Base-by-base conservation (phyloP, 2,797 vertebrate genomes). In the Austrolebias charrua region DNA sequence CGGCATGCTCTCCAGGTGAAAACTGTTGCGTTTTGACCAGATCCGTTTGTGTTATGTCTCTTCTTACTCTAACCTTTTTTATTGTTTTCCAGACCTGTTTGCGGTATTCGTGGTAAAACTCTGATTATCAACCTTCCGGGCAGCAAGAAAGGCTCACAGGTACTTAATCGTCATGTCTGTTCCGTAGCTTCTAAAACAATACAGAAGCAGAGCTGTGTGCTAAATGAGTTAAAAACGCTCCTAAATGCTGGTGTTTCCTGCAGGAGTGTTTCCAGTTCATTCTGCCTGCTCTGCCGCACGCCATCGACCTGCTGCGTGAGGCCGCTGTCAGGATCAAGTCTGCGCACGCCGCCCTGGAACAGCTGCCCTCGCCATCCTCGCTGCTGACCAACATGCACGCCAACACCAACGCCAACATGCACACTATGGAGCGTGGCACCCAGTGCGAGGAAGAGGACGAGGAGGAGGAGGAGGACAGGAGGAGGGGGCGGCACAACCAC, bases 251-350 rank as follows among this genome's bases (percentile, higher is more conserved):
- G 35, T 12, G 14, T 66, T 53, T 58, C 40, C 38, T 47, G 12
- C 84, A 99, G 97, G 97, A 99, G 95, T 99, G 97, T 89, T 99
- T 99, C 90, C 97, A 98, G 91, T 99, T 99, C 91, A 96, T 99
- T 91, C 92, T 99, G 90, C 97, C 97, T 69, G 97, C 97, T 82
- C 95, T 99, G 92, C 97, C 97, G 86, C 97, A 99, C 0, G 97
- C 97, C 89, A 95, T 99, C 66, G 97, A 98, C 87, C 94, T 98
- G 85, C 92, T 99, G 92, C 94, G 96, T 10, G 97, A 99, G 79
- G 97, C 97, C 72, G 90, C 93, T 55, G 96, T 99, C 74, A 93
- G 94, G 90, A 93, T 98, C 58, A 98, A 97, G 88, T 94, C 95
- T 84, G 95, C 96, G 2, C 97, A 98, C 1, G 93, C 95, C 61